Conservation (phyloP, 1,140 invertebrate species). For the Zophobas morio region DNA sequence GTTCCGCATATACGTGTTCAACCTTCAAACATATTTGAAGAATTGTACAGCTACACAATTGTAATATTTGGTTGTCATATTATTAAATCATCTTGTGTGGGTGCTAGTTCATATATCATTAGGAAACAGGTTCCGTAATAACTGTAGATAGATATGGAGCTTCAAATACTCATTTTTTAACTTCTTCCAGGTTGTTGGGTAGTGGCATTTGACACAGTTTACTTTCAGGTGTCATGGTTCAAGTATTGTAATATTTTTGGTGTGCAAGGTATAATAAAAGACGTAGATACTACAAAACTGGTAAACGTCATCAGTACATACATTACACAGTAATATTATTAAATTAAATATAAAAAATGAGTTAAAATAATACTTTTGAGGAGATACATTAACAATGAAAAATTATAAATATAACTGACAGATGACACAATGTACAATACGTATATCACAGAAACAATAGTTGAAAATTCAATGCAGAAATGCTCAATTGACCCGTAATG, state of each 20-base stretch:
- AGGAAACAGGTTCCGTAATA: too few species aligned
- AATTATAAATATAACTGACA: slow-evolving; percentile 40
- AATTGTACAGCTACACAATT: too few species aligned
- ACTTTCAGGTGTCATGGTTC: neutral
- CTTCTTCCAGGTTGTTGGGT: too few species aligned
- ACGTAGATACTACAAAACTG: slow-evolving; percentile 8
- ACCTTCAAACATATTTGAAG: too few species aligned
- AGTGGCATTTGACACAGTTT: too few species aligned
- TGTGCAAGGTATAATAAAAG: slow-evolving; percentile 14
- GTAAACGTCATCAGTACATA: slow-evolving; percentile 30
- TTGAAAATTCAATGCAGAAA: slow-evolving; percentile 40
- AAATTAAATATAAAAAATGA: slow-evolving; percentile 43
- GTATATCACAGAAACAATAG: slow-evolving; percentile 47
- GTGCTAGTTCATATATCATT: too few species aligned
- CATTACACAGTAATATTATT: slow-evolving; percentile 37
- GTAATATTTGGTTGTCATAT: too few species aligned
- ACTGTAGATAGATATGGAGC: too few species aligned
- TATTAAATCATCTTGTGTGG: too few species aligned
- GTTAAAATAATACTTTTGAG: slow-evolving; percentile 38
- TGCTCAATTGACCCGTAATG: slow-evolving; percentile 43
- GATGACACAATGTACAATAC: slow-evolving; percentile 38
- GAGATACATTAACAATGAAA: slow-evolving; percentile 25
- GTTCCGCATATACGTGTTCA: neutral
- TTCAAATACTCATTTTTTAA: too few species aligned
- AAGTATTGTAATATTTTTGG: neutral